These are phyloP conservation scores for Corythaeola cristata DNA, from an alignment of 2,113 vertebrate species.

Conservation along the genomic window DNA sequence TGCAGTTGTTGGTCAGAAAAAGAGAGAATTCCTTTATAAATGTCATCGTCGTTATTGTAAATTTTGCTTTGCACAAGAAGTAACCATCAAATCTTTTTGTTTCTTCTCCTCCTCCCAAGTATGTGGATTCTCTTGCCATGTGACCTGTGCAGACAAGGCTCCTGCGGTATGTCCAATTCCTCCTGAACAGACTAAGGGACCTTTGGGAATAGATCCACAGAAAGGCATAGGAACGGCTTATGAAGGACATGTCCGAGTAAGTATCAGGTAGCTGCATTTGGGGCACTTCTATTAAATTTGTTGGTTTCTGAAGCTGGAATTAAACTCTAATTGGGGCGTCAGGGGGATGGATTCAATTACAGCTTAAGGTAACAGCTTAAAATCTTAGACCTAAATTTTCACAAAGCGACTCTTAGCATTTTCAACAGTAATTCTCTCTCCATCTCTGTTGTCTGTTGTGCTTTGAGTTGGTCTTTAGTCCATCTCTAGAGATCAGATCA, in stretches of 20 bases:
- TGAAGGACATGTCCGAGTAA: constrained; percentile 93
- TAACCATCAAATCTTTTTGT: background rate
- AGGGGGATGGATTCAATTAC: background rate
- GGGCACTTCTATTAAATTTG: background rate
- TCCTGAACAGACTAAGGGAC: constrained; percentile 93
- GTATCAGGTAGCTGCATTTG: constrained; percentile 41
- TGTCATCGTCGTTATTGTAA: background rate
- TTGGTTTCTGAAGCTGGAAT: background rate
- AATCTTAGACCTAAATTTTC: background rate
- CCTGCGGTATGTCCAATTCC: constrained; percentile 93
- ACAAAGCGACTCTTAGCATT: background rate
- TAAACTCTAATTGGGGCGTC: background rate
- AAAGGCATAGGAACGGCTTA: constrained; percentile 96
- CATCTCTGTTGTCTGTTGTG: background rate
- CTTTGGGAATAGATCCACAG: constrained; percentile 94
- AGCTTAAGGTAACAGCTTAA: background rate
- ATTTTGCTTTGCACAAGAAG: background rate
- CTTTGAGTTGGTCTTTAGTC: background rate
- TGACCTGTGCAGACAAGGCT: constrained; percentile 97
- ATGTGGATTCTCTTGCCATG: constrained; percentile 97
- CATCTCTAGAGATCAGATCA: background rate
- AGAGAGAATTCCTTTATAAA: background rate
- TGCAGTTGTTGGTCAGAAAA: background rate
- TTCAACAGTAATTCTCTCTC: background rate
- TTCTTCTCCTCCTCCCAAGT: constrained; percentile 70